Conservation (phyloP, 2,888 invertebrate genomes). For the Acronicta leporina region DNA sequence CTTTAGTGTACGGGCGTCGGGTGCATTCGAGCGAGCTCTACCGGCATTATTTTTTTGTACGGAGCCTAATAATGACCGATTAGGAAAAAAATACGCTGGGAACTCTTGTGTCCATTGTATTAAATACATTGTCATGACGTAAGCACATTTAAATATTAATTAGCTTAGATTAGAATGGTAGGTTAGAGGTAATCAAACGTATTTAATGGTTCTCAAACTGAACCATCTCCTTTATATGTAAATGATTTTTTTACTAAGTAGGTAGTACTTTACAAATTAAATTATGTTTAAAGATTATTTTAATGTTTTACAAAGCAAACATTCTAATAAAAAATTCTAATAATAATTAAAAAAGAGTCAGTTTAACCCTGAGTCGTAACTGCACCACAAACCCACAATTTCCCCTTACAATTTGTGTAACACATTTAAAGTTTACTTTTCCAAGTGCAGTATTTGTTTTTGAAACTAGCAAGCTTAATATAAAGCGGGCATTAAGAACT, state of each 20-base stretch:
- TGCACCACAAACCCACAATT: constrained; percentile 3
- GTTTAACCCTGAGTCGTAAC: background rate
- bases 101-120: constrained; percentile 74
- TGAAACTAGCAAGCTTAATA: constrained; percentile 30
- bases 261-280: constrained; percentile 22
- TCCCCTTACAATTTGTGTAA: constrained; percentile 13
- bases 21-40: constrained; percentile 74
- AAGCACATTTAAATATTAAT: constrained; percentile 81
- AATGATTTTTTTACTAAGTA: constrained; percentile 32
- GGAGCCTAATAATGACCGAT: constrained; percentile 81
- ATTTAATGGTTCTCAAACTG: constrained; percentile 42
- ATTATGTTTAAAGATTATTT: constrained; percentile 29
- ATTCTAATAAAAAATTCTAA: no score
- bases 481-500: constrained; percentile 44
- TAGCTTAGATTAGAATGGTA: constrained; percentile 70
- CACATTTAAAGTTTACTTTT: constrained; percentile 29
- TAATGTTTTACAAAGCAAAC: constrained; percentile 4
- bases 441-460: constrained; percentile 45
- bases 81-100: constrained; percentile 77
- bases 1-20: constrained; percentile 76
- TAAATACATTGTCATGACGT: constrained; percentile 82
- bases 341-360: background rate
- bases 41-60: constrained; percentile 73
- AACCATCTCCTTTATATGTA: constrained; percentile 48
- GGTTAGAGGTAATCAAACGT: constrained; percentile 52